Percentiles rank a stretch among this genome's conserved stretches.
Evolutionary conservation across 2,888 invertebrate species (phyloP).

Genomic region (Peribatodes rhomboidaria): DNA sequence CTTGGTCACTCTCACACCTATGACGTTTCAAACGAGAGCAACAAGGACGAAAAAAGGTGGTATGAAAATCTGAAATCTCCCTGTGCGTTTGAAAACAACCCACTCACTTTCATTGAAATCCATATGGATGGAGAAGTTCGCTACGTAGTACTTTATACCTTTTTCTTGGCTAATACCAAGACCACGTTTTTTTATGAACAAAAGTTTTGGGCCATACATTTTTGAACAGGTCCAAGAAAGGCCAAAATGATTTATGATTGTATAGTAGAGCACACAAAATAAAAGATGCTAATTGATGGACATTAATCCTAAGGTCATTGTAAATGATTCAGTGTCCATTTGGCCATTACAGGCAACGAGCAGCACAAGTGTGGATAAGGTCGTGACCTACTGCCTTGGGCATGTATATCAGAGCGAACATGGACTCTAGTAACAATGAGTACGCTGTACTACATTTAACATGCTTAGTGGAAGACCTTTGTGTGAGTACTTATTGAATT

Average conservation of each 20-base stretch:
- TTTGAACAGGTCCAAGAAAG: not conserved
- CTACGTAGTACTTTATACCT: not conserved
- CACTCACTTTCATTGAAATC: too few relatives aligned
- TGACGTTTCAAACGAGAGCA: too few relatives aligned
- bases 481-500: conserved; percentile 8
- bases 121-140: not conserved
- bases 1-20: too few relatives aligned
- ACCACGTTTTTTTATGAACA: not conserved
- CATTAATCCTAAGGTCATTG: conserved; percentile 36
- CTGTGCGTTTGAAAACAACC: too few relatives aligned
- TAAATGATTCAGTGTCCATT: conserved; percentile 32
- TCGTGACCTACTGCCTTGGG: conserved; percentile 30
- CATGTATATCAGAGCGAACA: conserved; percentile 20
- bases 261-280: conserved; percentile 21
- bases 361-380: conserved; percentile 30
- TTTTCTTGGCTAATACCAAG: not conserved
- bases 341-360: conserved; percentile 11
- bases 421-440: conserved; percentile 23
- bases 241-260: conserved; percentile 12
- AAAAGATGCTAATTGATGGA: conserved; percentile 36
- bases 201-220: not conserved
- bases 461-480: conserved; percentile 19
- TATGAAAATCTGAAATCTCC: too few relatives aligned
- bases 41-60: too few relatives aligned
- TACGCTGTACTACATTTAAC: conserved; percentile 14